phyloP scores from a whole-genome alignment of 2,888 invertebrate species.

The Watsonalla binaria region DNA sequence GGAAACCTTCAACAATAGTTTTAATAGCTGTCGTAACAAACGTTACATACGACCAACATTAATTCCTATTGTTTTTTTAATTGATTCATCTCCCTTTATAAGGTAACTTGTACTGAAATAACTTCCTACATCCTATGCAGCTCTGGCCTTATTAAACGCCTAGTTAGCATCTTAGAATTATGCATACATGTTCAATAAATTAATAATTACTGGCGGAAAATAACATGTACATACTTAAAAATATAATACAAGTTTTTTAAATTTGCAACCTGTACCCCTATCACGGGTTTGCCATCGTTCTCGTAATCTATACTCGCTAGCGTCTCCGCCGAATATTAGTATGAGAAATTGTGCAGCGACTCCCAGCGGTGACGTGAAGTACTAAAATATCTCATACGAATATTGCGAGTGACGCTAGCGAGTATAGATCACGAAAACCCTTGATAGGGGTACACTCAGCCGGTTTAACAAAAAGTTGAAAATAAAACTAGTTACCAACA shows the following conservation, averaged over 20 bases:
- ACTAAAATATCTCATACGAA: no score
- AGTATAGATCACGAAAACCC: no score
- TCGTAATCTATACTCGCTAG: no score
- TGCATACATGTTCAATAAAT: not conserved
- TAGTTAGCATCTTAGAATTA: not conserved
- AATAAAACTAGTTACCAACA: no score
- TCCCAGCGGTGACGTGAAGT: no score
- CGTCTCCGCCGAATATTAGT: no score
- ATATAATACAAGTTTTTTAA: not conserved
- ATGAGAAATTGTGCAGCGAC: no score
- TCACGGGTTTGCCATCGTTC: no score
- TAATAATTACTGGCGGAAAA: not conserved
- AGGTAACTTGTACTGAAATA: slow-evolving; percentile 12
- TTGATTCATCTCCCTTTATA: slow-evolving; percentile 25
- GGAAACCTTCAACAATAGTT: not conserved
- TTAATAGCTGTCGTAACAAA: not conserved
- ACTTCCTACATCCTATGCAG: slow-evolving; percentile 1
- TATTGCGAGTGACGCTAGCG: no score
- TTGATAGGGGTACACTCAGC: no score
- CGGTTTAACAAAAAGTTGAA: no score
- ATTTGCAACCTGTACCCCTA: no score
- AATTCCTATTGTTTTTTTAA: slow-evolving; percentile 34
- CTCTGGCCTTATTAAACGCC: not conserved
- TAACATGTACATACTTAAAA: not conserved
- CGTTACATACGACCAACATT: not conserved